Evolutionary conservation across 1,140 invertebrate genomes (phyloP).

Genomic region (Pantala flavescens): DNA sequence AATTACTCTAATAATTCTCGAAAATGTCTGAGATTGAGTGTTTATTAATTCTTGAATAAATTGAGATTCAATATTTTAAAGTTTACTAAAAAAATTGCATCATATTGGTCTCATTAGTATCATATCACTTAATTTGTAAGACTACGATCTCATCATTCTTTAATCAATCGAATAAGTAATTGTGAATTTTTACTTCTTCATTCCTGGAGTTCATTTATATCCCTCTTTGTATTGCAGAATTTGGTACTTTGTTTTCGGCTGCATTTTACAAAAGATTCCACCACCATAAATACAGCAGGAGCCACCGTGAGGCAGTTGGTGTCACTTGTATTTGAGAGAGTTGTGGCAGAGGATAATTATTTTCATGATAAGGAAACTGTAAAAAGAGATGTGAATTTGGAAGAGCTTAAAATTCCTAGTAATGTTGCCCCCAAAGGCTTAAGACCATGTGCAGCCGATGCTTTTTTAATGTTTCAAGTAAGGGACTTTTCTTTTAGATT

Average conservation of each 20-base stretch:
- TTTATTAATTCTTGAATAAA: too few relatives aligned
- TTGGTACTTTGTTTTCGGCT: conserved; percentile 91
- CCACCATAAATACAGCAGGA: conserved; percentile 91
- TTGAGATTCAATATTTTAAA: too few relatives aligned
- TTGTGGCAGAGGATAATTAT: conserved; percentile 60
- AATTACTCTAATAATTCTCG: too few relatives aligned
- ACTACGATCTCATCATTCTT: too few relatives aligned
- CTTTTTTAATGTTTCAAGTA: conserved; percentile 90
- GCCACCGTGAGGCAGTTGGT: conserved; percentile 94
- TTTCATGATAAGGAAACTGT: conserved; percentile 22
- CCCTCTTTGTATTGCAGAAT: conserved; percentile 49
- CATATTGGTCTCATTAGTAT: too few relatives aligned
- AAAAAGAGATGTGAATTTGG: conserved; percentile 49
- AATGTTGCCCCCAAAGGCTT: conserved; percentile 68
- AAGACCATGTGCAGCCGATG: conserved; percentile 83
- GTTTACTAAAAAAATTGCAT: too few relatives aligned
- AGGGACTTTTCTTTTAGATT: conserved; percentile 11
- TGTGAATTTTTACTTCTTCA: too few relatives aligned
- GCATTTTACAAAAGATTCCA: conserved; percentile 86
- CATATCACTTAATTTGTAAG: too few relatives aligned
- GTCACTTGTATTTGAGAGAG: conserved; percentile 92
- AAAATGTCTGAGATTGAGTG: too few relatives aligned
- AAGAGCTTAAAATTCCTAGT: conserved; percentile 68
- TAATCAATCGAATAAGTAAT: too few relatives aligned
- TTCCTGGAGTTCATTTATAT: too few relatives aligned